Evolutionary conservation across 2,888 invertebrate genomes (phyloP).

Genomic region (Melieria crassipennis): DNA sequence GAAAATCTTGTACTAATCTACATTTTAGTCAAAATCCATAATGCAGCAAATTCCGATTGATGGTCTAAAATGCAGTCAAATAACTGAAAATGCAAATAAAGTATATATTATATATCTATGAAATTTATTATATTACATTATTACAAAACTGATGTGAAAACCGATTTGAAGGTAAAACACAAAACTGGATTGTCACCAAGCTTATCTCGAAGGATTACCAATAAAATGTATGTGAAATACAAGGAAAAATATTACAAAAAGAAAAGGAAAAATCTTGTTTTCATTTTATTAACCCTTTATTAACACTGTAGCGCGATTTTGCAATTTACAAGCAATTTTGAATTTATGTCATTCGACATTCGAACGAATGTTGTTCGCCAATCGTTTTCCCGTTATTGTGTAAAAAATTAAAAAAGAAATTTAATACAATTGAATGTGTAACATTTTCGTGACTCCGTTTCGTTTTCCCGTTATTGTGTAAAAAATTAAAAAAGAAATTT

Average conservation of each 20-base stretch:
- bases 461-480: no score
- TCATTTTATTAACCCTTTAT: background rate
- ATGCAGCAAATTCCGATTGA: conserved; percentile 24
- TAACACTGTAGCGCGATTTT: no score
- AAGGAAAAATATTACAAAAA: conserved; percentile 30
- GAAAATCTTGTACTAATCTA: no score
- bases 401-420: no score
- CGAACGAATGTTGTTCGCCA: no score
- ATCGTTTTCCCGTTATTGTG: no score
- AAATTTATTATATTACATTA: conserved; percentile 54
- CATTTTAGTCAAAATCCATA: background rate
- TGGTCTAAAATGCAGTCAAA: conserved; percentile 23
- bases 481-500: no score
- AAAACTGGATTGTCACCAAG: conserved; percentile 51
- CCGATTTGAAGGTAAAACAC: background rate
- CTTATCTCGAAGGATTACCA: conserved; percentile 56
- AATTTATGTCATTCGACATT: no score
- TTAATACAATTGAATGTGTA: no score
- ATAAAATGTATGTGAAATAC: conserved; percentile 49
- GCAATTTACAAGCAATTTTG: no score
- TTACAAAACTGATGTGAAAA: conserved; percentile 40
- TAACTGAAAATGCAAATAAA: conserved; percentile 13
- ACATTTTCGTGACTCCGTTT: no score
- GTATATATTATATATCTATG: conserved; percentile 31
- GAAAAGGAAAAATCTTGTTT: conserved; percentile 10